phyloP scores from a whole-genome alignment of 2,797 vertebrate genomes.

The Trichosurus vulpecula region DNA sequence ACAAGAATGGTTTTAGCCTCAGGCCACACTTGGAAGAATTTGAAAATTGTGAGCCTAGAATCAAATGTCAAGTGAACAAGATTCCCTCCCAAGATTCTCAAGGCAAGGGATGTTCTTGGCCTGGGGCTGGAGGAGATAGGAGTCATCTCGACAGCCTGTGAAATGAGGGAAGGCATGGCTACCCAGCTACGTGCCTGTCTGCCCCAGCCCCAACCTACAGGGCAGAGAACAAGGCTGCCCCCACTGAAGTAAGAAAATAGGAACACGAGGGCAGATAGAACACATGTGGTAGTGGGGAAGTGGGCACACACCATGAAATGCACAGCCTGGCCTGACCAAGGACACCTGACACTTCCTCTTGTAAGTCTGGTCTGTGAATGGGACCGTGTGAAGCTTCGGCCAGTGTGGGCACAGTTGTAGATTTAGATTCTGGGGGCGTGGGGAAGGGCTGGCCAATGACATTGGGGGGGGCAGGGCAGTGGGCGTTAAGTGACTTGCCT shows the following conservation, averaged over 20 bases:
- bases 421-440: background rate
- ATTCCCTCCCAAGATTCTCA: background rate
- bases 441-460: background rate
- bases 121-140: background rate
- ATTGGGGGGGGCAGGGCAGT: no score
- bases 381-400: background rate
- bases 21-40: background rate
- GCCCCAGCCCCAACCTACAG: background rate
- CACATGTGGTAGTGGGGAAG: background rate
- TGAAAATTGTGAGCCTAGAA: background rate
- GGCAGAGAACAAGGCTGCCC: background rate
- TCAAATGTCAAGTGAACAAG: background rate
- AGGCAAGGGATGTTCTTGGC: background rate
- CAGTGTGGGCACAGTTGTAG: background rate
- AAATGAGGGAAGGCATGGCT: background rate
- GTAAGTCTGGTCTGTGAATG: background rate
- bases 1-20: background rate
- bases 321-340: background rate
- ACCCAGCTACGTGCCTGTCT: background rate
- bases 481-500: no score
- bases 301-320: background rate
- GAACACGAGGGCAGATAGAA: background rate
- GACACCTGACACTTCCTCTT: background rate
- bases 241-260: background rate
- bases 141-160: background rate